phyloP scores from a whole-genome alignment of 2,888 invertebrate genomes.

The Sisyra terminalis region DNA sequence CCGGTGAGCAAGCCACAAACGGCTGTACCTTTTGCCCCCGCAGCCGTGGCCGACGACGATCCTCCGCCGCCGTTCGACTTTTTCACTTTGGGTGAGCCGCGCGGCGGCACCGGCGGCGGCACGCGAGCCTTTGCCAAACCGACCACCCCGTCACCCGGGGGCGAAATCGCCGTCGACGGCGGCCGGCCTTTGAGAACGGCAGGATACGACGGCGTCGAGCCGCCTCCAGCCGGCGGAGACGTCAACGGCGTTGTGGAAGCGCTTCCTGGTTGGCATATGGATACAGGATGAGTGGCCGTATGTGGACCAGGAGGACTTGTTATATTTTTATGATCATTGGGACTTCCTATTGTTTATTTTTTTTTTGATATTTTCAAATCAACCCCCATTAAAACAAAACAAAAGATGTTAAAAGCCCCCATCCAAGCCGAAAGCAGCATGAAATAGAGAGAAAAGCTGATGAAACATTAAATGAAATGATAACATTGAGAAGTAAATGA shows the following conservation, averaged over 20 bases:
- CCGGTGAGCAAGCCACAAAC: constrained; percentile 27
- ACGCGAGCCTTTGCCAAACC: constrained; percentile 46
- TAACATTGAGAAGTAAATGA: neutral
- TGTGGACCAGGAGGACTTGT: constrained; percentile 18
- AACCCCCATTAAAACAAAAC: constrained; percentile 1
- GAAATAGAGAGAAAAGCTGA: constrained; percentile 15
- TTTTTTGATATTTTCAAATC: constrained; percentile 5
- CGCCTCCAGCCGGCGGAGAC: constrained; percentile 28
- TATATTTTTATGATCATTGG: constrained; percentile 37
- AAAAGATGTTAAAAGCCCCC: constrained; percentile 1
- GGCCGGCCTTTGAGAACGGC: constrained; percentile 52
- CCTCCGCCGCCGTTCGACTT: constrained; percentile 27
- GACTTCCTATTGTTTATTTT: constrained; percentile 27
- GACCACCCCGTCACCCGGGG: constrained; percentile 25
- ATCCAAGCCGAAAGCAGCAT: constrained; percentile 15
- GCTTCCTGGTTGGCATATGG: constrained; percentile 20
- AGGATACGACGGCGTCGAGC: constrained; percentile 38
- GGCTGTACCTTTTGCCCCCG: constrained; percentile 18
- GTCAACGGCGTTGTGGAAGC: constrained; percentile 28
- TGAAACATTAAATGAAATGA: constrained; percentile 5
- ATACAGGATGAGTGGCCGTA: constrained; percentile 19
- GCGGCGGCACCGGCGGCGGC: constrained; percentile 77
- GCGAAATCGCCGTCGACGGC: constrained; percentile 21
- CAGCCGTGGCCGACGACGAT: constrained; percentile 6
- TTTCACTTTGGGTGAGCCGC: constrained; percentile 57